Evolutionary conservation across 2,888 invertebrate species (phyloP).

Genomic region (Troides helena): DNA sequence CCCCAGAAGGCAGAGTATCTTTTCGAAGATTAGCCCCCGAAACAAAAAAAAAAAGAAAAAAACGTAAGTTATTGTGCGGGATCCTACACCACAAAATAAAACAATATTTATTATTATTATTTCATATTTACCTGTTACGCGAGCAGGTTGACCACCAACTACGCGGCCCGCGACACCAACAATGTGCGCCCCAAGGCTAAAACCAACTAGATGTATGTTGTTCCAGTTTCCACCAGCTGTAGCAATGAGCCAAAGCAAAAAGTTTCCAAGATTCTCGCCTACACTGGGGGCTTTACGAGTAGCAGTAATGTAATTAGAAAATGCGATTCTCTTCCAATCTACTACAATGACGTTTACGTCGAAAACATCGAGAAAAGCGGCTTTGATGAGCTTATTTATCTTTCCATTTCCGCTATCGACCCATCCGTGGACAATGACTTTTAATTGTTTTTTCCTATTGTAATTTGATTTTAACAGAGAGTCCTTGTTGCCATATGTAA

Average conservation of each 20-base stretch:
- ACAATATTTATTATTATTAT: too few species aligned
- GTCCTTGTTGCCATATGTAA: slow-evolving; percentile 42
- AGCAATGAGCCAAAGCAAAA: slow-evolving; percentile 47
- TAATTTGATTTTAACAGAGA: slow-evolving; percentile 48
- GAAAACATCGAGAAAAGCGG: slow-evolving; percentile 44
- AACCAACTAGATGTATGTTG: slow-evolving; percentile 53
- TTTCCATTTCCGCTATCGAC: slow-evolving; percentile 39
- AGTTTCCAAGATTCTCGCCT: slow-evolving; percentile 41
- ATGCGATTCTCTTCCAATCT: slow-evolving; percentile 47
- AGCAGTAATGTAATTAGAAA: slow-evolving; percentile 35
- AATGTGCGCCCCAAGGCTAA: slow-evolving; percentile 59
- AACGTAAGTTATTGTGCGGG: too few species aligned
- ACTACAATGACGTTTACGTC: slow-evolving; percentile 54
- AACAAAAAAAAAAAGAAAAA: too few species aligned
- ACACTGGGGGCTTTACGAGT: slow-evolving; percentile 35
- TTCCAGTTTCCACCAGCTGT: slow-evolving; percentile 48
- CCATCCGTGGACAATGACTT: slow-evolving; percentile 54
- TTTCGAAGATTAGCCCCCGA: too few species aligned
- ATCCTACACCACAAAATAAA: too few species aligned
- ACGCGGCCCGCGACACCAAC: slow-evolving; percentile 51
- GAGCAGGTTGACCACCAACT: slow-evolving; percentile 36
- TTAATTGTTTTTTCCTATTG: slow-evolving; percentile 39
- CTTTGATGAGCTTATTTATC: slow-evolving; percentile 41
- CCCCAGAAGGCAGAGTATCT: too few species aligned
- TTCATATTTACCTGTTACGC: slow-evolving; percentile 43